These are phyloP conservation scores for Vannuccia rotundouncinata DNA, from an alignment of 2,888 invertebrate genomes.

Conservation along the genomic window DNA sequence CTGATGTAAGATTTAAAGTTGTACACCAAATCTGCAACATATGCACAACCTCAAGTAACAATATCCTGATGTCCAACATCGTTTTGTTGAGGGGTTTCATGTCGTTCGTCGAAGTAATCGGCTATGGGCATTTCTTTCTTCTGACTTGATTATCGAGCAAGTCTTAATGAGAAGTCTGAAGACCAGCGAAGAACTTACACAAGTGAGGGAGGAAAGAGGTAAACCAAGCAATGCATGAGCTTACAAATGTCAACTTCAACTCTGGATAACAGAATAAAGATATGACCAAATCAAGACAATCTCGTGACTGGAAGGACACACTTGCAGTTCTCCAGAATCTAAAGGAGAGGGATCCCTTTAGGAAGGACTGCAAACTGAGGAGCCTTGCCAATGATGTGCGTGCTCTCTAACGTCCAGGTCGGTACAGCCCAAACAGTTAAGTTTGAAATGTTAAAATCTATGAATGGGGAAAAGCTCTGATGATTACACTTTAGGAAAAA, in stretches of 20 bases:
- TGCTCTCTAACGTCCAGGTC: background rate
- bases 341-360: background rate
- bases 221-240: background rate
- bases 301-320: background rate
- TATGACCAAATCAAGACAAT: background rate
- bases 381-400: background rate
- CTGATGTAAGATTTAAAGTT: background rate
- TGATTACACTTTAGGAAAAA: constrained; percentile 10
- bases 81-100: background rate
- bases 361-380: constrained; percentile 8
- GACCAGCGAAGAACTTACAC: background rate
- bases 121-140: background rate
- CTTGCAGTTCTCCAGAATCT: background rate
- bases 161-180: background rate
- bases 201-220: background rate
- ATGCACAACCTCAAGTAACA: background rate
- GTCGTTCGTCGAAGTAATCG: background rate
- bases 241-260: background rate
- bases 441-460: background rate
- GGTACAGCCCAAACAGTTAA: background rate
- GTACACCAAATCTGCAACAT: constrained; percentile 16
- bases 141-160: background rate
- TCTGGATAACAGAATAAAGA: background rate
- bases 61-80: constrained; percentile 1
- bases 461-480: background rate